Percentiles rank a stretch among this genome's conserved stretches.
Conservation (phyloP, 2,888 invertebrate species). For the Chrysolina haemoptera region DNA sequence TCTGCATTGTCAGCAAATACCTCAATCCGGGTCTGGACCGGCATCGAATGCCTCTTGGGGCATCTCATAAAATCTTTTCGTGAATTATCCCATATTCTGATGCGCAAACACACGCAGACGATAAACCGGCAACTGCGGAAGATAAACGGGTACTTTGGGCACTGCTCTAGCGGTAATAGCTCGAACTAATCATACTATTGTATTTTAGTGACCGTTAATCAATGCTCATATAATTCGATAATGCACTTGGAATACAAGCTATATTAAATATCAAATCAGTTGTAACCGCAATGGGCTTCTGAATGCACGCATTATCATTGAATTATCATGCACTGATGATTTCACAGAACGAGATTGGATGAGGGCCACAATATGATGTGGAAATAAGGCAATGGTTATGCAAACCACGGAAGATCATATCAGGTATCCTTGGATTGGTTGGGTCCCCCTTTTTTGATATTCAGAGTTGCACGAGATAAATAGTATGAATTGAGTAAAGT, state of each 20-base stretch:
- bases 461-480: too few relatives aligned
- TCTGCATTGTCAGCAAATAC: background rate
- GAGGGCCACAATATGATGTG: background rate
- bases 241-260: background rate
- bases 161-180: background rate
- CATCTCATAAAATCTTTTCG: background rate
- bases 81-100: constrained; percentile 8
- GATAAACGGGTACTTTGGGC: background rate
- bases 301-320: background rate
- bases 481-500: too few relatives aligned
- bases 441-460: too few relatives aligned
- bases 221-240: constrained; percentile 2
- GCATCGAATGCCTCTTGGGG: background rate
- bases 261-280: constrained; percentile 8
- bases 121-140: constrained; percentile 4
- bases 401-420: too few relatives aligned
- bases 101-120: background rate
- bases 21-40: background rate
- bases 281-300: background rate
- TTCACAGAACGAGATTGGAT: background rate
- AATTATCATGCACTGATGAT: background rate
- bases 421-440: too few relatives aligned
- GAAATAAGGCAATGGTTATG: too few relatives aligned
- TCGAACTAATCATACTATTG: background rate
- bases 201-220: background rate